phyloP scores from a whole-genome alignment of 2,797 vertebrate genomes.

The Melopsittacus undulatus region DNA sequence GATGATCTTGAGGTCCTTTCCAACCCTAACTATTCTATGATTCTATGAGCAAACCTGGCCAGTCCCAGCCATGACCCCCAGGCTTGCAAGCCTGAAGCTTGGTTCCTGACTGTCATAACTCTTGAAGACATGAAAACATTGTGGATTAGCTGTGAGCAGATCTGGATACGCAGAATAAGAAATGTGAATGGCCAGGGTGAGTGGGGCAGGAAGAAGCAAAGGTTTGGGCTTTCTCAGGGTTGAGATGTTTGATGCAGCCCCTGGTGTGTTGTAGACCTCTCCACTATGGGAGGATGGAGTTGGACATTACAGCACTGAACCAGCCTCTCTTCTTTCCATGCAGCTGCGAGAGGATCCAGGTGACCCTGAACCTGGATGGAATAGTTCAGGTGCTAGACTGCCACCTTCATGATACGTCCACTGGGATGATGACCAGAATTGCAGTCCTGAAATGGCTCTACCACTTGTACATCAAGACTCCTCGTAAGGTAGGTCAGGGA shows the following conservation, averaged over 20 bases:
- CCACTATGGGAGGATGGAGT: rapidly evolving
- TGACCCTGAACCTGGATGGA: constrained; percentile 91
- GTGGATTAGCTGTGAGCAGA: not conserved
- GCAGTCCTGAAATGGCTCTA: constrained; percentile 98
- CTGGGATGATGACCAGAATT: constrained; percentile 98
- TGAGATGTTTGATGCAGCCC: not conserved
- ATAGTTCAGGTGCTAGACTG: constrained; percentile 97
- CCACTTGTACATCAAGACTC: constrained; percentile 98
- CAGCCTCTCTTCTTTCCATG: not conserved
- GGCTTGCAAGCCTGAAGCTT: not conserved
- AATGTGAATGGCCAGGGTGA: not conserved
- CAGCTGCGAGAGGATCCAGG: constrained; percentile 82
- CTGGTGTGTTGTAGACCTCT: not conserved
- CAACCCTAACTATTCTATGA: no score
- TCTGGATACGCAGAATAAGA: not conserved
- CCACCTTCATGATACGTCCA: constrained; percentile 90
- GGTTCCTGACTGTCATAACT: not conserved
- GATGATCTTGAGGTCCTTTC: no score
- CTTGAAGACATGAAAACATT: not conserved
- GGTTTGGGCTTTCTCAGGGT: not conserved
- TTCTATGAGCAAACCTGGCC: not conserved
- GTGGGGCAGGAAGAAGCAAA: not conserved
- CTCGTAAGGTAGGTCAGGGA: constrained; percentile 84
- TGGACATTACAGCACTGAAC: not conserved
- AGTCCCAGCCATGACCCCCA: not conserved